Evolutionary conservation across 2,888 invertebrate species (phyloP).

Genomic region (Neocrepidodera transversa): DNA sequence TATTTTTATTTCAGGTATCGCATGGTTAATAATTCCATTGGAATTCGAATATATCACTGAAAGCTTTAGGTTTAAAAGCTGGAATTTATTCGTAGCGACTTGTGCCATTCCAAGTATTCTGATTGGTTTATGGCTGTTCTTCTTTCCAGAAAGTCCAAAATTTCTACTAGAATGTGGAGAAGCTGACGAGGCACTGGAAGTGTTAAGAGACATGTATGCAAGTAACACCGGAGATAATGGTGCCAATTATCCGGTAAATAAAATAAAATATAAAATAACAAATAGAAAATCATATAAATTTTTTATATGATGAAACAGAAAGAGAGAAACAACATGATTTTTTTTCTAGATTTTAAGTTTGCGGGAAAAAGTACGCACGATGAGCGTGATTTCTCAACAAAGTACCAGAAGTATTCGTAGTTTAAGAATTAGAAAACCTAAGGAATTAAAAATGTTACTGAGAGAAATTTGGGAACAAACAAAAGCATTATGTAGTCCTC

Average conservation of each 20-base stretch:
- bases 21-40: conserved; percentile 80
- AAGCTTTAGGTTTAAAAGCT: conserved; percentile 74
- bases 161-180: conserved; percentile 82
- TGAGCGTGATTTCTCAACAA: conserved; percentile 69
- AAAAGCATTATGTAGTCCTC: conserved; percentile 74
- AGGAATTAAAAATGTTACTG: conserved; percentile 73
- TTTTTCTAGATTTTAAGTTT: conserved; percentile 68
- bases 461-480: conserved; percentile 78
- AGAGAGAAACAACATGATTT: too few relatives aligned
- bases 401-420: conserved; percentile 73
- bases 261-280: too few relatives aligned
- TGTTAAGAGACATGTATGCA: conserved; percentile 73
- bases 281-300: too few relatives aligned
- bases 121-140: conserved; percentile 73
- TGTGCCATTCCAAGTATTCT: conserved; percentile 75
- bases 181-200: conserved; percentile 75
- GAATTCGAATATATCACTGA: conserved; percentile 67
- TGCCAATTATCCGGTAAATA: conserved; percentile 74
- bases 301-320: too few relatives aligned
- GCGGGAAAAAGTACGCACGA: conserved; percentile 71
- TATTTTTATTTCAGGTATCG: conserved; percentile 76
- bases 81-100: conserved; percentile 81
- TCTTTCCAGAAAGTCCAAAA: conserved; percentile 84
- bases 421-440: conserved; percentile 74
- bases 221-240: conserved; percentile 75